Evolutionary conservation across 2,888 invertebrate genomes (phyloP), one percentile per base, ranked within the genome.

Genomic region (Drosophila dives): DNA sequence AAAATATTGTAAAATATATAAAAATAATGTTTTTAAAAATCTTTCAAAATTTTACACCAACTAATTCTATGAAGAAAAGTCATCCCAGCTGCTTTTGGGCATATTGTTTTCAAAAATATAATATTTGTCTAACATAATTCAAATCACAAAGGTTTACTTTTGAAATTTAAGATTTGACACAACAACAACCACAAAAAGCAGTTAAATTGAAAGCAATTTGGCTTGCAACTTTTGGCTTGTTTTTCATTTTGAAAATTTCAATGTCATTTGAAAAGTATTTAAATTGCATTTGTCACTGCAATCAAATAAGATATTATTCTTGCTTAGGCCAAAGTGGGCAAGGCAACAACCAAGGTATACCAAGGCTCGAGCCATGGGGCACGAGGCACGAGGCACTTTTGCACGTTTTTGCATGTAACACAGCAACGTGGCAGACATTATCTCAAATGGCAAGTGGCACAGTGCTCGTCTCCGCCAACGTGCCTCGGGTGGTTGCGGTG

Each of bases 251-350:
- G 40, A 1, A 23, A 42, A 20, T 55, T 64, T 63, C 66, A 75
- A 53, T 75, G 75, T 59, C 66, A 64, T 55, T 59, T 64, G 49
- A 56, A 26, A 73, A 76, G 71, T 50, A 89, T 80, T 86, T 86
- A 89, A 85, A 85, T 85, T 80, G 86, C 89, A 84, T 88, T 86
- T 84, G 76, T 61, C 69, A 67, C 60, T 66, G 81, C 83, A 85
- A 89, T 89, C 87, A 77, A 82, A 86, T 73, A 76, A 80, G 86
- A 80, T 84, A 87, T 85, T 82, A 80, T 84, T 75, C 72, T 75
- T 72, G 58, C 60, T 58, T 64, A 42, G 72, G 72, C 63, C 4
- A 17, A 26, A 58, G 49, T 29, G 40, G 38, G 23, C 50, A 26
- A 34, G 36, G 12, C 11, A 26, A 15, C 15, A 26, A 36, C 34